Base-by-base conservation (phyloP, 2,888 invertebrate species). In the Ennomos fuscantarius region DNA sequence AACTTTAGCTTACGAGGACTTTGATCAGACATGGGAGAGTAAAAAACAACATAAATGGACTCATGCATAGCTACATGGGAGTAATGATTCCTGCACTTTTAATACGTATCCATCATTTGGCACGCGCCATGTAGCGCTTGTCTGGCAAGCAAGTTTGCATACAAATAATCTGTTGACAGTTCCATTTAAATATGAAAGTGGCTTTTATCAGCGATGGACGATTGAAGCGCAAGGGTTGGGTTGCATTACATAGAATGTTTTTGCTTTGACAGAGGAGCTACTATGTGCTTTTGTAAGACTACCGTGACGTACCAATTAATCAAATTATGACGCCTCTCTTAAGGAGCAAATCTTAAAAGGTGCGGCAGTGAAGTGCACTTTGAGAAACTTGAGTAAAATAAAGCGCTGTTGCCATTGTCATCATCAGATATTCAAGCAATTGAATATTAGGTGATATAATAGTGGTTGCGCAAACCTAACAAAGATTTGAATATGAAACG, bases 231-330 rank as follows among this genome's bases (percentile, higher is more conserved):
- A 55, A 63, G 54, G 63, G 55, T 63, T 63, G 48, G 48, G 44
- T 50, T 55, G 54, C 59, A 59, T 56, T 55, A 55, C 59, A 59
- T 56, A 61, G 63, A 55, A 56, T 53, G 40, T 42, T 47, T 46
- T 43, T 43, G 34, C 52, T 44, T 57, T 66, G 66, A 63, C 63
- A 56, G 40, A 33, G 42, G 41, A 58, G 56, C 66, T 63, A 66
- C 45, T 58, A 66, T 55, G 48, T 51, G 50, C 55, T 57, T 56
- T 56, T 50, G 56, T 62, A 60, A 58, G 58, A 52, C 53, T 37
- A 11, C 50, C 54, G 48, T 52, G 52, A 46, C 52, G 59, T 53
- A 56, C 42, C 61, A 48, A 62, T 63, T 51, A 53, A 63, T 66
- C 55, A 62, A 61, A 58, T 52, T 43, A 34, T 31, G 52, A 47